Evolutionary conservation across 2,113 vertebrate species (phyloP).

Genomic region (Solenodon paradoxus): DNA sequence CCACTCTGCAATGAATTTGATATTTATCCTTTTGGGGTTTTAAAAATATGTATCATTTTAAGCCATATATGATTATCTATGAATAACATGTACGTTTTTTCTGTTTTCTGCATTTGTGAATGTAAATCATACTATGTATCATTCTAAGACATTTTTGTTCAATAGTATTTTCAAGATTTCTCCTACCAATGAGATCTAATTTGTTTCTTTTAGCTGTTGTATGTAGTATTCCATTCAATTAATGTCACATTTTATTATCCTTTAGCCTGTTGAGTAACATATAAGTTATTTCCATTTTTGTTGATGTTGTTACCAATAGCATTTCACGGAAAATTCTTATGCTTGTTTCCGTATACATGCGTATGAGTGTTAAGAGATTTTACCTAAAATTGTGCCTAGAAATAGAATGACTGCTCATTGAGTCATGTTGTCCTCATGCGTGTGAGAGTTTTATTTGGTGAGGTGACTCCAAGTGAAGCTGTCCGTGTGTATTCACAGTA

Average conservation of each 20-base stretch:
- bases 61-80: background rate
- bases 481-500: background rate
- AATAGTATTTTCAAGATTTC: background rate
- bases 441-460: constrained; percentile 16
- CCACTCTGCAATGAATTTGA: background rate
- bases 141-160: background rate
- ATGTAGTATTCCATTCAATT: background rate
- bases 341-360: background rate
- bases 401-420: background rate
- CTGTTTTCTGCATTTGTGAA: background rate
- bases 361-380: background rate
- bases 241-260: background rate
- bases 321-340: background rate
- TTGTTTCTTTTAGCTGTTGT: background rate
- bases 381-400: background rate
- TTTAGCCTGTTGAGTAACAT: background rate
- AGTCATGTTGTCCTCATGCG: background rate
- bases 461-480: background rate
- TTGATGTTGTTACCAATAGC: background rate
- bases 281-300: constrained; percentile 2
- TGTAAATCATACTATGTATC: background rate
- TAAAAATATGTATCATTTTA: no score
- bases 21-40: background rate
- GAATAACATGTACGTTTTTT: background rate
- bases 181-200: background rate